Percentiles rank a stretch among this genome's conserved stretches.
Evolutionary conservation across 2,113 vertebrate species (phyloP).

Genomic region (Otis tarda): DNA sequence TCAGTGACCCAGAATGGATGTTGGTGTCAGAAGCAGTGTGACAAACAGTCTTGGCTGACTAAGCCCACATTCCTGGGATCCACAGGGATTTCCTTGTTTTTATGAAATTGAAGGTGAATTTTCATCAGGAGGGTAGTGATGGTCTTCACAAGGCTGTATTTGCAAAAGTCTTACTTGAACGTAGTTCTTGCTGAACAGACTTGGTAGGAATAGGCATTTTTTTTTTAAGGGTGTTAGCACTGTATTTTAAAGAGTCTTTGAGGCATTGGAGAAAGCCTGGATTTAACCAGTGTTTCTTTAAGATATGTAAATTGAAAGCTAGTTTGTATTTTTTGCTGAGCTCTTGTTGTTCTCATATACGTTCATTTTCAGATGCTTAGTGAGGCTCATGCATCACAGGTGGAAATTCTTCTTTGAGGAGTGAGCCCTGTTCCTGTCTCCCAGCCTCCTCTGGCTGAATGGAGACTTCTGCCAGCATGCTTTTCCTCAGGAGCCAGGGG

Average conservation of each 20-base stretch:
- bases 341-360: not conserved
- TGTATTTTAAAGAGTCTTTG: not conserved
- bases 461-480: not conserved
- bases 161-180: not conserved
- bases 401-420: not conserved
- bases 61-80: not conserved
- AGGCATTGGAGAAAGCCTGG: not conserved
- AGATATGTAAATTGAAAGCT: not conserved
- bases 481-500: not conserved
- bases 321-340: not conserved
- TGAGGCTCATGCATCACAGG: not conserved
- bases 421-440: not conserved
- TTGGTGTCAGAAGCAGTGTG: not conserved
- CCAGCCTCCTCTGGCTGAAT: not conserved
- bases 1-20: not conserved
- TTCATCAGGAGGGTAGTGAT: not conserved
- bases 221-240: not conserved
- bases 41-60: not conserved
- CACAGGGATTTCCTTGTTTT: not conserved
- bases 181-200: not conserved
- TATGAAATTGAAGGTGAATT: not conserved
- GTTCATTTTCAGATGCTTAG: not conserved
- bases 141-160: not conserved
- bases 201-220: not conserved
- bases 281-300: not conserved